These are phyloP conservation scores for Syngnathus typhle DNA, from an alignment of 2,113 vertebrate genomes.

Conservation along the genomic window DNA sequence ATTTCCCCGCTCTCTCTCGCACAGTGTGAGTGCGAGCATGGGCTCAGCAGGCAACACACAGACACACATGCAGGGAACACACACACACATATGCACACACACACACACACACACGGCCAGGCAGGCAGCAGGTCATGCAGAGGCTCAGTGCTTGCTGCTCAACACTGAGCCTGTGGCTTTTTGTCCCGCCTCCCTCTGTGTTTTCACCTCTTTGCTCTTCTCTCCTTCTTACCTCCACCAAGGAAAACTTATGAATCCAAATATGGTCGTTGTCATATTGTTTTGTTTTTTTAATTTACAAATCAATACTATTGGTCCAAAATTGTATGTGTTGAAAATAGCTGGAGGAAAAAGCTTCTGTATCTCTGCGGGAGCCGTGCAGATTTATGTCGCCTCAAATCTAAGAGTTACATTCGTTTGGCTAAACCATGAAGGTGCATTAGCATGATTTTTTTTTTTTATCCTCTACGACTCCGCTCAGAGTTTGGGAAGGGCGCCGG, in stretches of 20 bases:
- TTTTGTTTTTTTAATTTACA: neutral
- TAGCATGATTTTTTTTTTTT: neutral
- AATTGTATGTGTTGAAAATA: neutral
- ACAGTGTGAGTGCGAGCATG: conserved; percentile 53
- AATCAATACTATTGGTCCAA: neutral
- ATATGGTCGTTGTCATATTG: neutral
- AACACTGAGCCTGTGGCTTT: conserved; percentile 38
- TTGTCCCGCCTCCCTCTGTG: conserved; percentile 16
- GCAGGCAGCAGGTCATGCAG: conserved; percentile 43
- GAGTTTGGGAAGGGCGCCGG: no score
- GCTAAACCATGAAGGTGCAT: neutral
- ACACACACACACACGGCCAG: conserved; percentile 18
- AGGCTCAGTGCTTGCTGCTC: conserved; percentile 40
- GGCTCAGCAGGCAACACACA: conserved; percentile 50
- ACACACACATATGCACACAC: conserved; percentile 19
- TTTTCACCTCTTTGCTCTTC: conserved; percentile 20
- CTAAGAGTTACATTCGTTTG: neutral
- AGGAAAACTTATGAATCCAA: neutral
- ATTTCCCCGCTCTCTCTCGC: conserved; percentile 36
- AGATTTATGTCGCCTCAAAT: neutral
- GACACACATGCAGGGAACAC: conserved; percentile 12
- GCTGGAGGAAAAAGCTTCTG: no score
- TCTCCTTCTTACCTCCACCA: conserved; percentile 10
- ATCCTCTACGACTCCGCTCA: no score
- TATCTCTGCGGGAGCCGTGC: no score